Conservation (phyloP, 2,888 invertebrate species). For the Mythimna impura region DNA sequence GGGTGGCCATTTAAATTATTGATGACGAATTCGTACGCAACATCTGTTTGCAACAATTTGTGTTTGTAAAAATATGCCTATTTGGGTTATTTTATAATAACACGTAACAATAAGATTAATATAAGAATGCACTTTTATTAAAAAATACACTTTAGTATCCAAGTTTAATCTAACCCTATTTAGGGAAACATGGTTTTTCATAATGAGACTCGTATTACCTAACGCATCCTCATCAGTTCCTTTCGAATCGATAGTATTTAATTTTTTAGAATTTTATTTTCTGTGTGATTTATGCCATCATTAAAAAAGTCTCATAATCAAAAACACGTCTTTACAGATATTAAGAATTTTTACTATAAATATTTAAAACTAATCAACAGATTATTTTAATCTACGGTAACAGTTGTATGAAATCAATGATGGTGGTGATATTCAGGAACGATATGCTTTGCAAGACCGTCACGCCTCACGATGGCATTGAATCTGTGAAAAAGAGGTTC, state of each 20-base stretch:
- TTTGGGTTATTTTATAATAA: conserved; percentile 6
- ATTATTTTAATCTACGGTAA: conserved; percentile 14
- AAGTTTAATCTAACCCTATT: too few relatives aligned
- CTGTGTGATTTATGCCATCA: neutral
- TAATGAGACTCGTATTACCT: too few relatives aligned
- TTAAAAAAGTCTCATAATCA: too few relatives aligned
- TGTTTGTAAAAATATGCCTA: conserved; percentile 32
- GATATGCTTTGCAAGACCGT: conserved; percentile 62
- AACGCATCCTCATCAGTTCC: neutral
- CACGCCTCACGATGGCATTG: conserved; percentile 73
- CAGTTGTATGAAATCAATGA: conserved; percentile 2
- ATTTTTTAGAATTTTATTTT: neutral
- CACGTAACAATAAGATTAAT: neutral
- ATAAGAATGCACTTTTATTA: neutral
- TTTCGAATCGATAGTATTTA: neutral
- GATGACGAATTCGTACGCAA: conserved; percentile 43
- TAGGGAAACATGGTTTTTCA: too few relatives aligned
- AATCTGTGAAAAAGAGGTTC: conserved; percentile 54
- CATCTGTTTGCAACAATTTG: conserved; percentile 34
- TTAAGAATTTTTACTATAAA: conserved; percentile 18
- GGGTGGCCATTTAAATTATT: conserved; percentile 38
- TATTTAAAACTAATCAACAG: conserved; percentile 20
- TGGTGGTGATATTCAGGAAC: conserved; percentile 61
- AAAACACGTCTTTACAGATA: neutral
- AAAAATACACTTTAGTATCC: neutral